Evolutionary conservation across 1,140 invertebrate genomes (phyloP).

Genomic region (Diplogasteroides magnus): DNA sequence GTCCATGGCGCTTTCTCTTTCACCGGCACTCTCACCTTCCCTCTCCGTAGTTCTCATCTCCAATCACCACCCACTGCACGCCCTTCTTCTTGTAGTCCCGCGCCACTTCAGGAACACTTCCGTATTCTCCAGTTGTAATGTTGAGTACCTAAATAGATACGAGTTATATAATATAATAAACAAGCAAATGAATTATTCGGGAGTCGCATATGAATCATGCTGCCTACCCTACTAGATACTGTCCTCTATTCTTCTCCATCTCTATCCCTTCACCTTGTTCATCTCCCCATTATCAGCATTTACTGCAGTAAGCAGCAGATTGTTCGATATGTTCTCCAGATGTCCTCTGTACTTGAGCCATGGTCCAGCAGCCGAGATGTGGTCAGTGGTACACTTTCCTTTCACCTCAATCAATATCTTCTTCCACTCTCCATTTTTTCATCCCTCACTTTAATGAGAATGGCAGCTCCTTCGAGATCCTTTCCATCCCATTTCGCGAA

Average conservation of each 20-base stretch:
- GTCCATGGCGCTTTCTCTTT: too few relatives aligned
- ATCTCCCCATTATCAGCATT: slow-evolving; percentile 92
- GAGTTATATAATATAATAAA: too few relatives aligned
- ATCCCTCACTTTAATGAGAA: slow-evolving; percentile 81
- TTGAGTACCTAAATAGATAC: slow-evolving; percentile 49
- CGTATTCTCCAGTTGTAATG: slow-evolving; percentile 78
- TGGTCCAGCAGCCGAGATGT: slow-evolving; percentile 95
- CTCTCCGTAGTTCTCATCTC: slow-evolving; percentile 98
- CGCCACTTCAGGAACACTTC: slow-evolving; percentile 83
- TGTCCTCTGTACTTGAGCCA: slow-evolving; percentile 99
- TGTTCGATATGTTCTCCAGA: slow-evolving; percentile 99
- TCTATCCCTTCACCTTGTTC: too few relatives aligned
- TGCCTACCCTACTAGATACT: too few relatives aligned
- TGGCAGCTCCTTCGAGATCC: slow-evolving; percentile 79
- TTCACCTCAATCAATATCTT: slow-evolving; percentile 25
- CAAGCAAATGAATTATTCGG: too few relatives aligned
- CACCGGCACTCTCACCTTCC: too few relatives aligned
- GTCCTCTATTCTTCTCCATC: too few relatives aligned
- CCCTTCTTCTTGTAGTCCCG: slow-evolving; percentile 83
- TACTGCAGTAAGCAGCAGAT: slow-evolving; percentile 94
- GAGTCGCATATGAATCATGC: too few relatives aligned
- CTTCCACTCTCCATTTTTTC: neutral
- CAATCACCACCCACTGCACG: slow-evolving; percentile 81
- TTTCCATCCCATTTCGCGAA: slow-evolving; percentile 95
- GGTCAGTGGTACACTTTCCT: slow-evolving; percentile 67